Percentiles rank a stretch among this genome's conserved stretches.
Evolutionary conservation across 2,888 invertebrate genomes (phyloP).

Genomic region (Luffia ferchaultella): DNA sequence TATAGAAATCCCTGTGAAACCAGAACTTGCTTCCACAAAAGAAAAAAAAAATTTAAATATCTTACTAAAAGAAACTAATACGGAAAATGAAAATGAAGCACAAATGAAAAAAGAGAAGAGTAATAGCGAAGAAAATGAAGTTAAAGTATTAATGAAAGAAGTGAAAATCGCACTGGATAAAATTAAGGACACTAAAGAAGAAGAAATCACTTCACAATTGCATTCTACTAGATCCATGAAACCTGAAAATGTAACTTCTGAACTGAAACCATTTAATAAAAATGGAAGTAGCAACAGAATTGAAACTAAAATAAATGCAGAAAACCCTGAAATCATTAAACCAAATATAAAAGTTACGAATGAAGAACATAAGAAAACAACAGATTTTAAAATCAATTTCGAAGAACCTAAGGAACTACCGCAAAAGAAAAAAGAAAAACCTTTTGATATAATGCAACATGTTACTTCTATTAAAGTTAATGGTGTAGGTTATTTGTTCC

Average conservation of each 20-base stretch:
- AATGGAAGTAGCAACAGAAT: constrained; percentile 18
- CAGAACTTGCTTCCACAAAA: neutral
- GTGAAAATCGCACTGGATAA: constrained; percentile 20
- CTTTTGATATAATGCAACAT: constrained; percentile 52
- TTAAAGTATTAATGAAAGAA: constrained; percentile 22
- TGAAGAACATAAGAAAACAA: neutral
- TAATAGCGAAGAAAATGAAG: constrained; percentile 8
- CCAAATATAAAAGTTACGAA: neutral
- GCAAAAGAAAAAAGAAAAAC: constrained; percentile 6
- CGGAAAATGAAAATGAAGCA: neutral
- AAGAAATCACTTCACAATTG: constrained; percentile 3
- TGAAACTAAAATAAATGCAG: constrained; percentile 5
- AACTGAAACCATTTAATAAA: constrained; percentile 5
- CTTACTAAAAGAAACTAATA: neutral
- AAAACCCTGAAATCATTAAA: neutral
- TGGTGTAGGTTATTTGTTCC: constrained; percentile 50
- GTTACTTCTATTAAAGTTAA: constrained; percentile 52
- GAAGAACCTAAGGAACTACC: constrained; percentile 8
- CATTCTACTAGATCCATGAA: constrained; percentile 2
- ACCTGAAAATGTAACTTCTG: neutral
- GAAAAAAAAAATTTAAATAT: constrained; percentile 7
- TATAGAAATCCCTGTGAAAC: constrained; percentile 19
- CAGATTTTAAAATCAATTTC: neutral
- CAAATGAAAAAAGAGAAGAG: constrained; percentile 4
- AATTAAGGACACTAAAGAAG: constrained; percentile 13